Conservation (phyloP, 2,113 vertebrate genomes). For the Siniperca knerii region DNA sequence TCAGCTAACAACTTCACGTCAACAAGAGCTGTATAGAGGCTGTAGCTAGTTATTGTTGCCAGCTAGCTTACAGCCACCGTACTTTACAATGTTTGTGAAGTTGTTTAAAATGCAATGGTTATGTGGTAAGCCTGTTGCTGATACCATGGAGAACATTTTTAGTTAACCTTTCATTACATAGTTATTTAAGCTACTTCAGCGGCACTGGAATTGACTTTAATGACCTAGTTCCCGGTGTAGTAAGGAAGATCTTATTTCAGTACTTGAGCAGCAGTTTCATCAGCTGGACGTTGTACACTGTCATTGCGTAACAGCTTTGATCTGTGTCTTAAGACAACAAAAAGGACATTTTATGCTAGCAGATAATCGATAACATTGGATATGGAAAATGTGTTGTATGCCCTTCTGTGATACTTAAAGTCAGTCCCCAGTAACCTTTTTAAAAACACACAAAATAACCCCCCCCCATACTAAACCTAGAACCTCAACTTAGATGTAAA, state of each 20-base stretch:
- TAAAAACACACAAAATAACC: too few species aligned
- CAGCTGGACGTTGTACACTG: constrained; percentile 26
- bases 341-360: not conserved
- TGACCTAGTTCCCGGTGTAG: constrained; percentile 4
- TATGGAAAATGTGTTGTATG: not conserved
- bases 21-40: not conserved
- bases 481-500: not conserved
- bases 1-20: not conserved
- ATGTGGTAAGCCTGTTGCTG: not conserved
- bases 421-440: not conserved
- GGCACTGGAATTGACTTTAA: not conserved
- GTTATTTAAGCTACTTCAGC: not conserved
- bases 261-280: constrained; percentile 48
- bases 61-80: not conserved
- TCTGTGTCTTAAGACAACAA: not conserved
- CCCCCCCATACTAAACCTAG: not conserved
- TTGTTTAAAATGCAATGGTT: not conserved
- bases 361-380: not conserved
- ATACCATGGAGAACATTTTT: rapidly evolving
- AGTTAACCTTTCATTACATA: not conserved
- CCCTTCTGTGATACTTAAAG: not conserved
- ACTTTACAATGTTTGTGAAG: not conserved
- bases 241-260: constrained; percentile 19
- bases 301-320: constrained; percentile 26
- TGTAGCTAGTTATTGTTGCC: not conserved